Base-by-base conservation (phyloP, 2,888 invertebrate genomes). In the Hedya salicella region DNA sequence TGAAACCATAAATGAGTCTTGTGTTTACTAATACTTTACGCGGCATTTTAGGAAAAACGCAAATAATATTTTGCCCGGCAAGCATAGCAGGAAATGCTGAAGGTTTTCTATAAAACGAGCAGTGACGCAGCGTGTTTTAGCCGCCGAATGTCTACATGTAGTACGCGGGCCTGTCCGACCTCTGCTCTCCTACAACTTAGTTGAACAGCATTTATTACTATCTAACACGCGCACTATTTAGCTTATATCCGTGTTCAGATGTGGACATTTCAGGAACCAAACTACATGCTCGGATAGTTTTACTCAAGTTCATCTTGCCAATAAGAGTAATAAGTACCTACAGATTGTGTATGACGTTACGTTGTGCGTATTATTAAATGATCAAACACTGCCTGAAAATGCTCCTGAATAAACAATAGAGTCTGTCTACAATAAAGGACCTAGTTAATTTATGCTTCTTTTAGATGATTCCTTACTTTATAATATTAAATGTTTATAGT, bases 301-400 rank as follows among this genome's bases (percentile, higher is more conserved):
- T 54, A 68, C 65, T 66, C 62, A 72, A 70, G 73, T 60, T 73
- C 75, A 75, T 85, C 85, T 85, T 85, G 85, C 85, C 85, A 79
- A 77, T 79, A 75, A 76, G 66, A 52, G 30, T 61, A 73, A 73
- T 73, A 57, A 49, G 44, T 63, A 50, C 36, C 46, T 50, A 64
- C 44, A 42, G 40, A 69, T 67, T 46, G 44, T 46, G 59, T 65
- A 65, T 52, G 67, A 67, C 62, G 67, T 62, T 53, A 57, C 68
- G 57, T 30, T 62, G 39, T 62, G 62, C 68, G 67, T 68, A 61
- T 60, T 68, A 69, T 75, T 71, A 71, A 70, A 73, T 68, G 75
- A 81, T 78, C 73, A 76, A 81, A 75, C 86, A 87, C 87, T 87
- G 87, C 87, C 87, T 80, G 78, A 71, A 67, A 71, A 75, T 72